phyloP scores from a whole-genome alignment of 1,140 invertebrate genomes.

The Zaprionus tsacasi region DNA sequence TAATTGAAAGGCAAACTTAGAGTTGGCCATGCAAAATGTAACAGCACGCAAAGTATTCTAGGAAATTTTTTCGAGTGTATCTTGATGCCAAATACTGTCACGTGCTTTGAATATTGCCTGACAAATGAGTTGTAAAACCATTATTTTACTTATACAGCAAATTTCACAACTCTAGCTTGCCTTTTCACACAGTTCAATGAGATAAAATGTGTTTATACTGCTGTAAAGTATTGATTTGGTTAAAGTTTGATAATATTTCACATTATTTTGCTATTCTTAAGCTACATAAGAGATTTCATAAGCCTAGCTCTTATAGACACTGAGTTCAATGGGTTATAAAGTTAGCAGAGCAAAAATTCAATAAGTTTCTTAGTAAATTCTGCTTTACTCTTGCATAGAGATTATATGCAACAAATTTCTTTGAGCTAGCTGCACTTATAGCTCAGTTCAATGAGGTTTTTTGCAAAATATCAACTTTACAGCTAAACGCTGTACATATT shows the following conservation, averaged over 20 bases:
- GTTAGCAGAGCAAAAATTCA: background rate
- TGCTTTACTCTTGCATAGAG: background rate
- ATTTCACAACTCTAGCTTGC: background rate
- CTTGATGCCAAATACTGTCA: background rate
- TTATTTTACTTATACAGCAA: background rate
- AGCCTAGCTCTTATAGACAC: background rate
- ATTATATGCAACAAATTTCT: background rate
- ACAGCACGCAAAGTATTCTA: background rate
- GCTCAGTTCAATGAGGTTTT: background rate
- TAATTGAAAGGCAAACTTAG: background rate
- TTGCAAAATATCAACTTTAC: background rate
- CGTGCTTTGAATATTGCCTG: background rate
- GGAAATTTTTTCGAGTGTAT: background rate
- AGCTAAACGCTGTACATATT: background rate
- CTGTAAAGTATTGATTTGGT: background rate
- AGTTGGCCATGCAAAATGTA: constrained; percentile 12
- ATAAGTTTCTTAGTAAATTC: background rate
- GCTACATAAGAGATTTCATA: background rate
- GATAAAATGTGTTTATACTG: background rate
- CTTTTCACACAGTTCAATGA: background rate
- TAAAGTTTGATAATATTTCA: no score
- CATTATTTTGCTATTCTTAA: background rate
- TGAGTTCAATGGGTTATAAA: background rate
- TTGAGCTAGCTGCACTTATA: background rate
- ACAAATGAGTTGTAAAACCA: background rate